These are phyloP conservation scores for Zaprionus inermis DNA, from an alignment of 1,140 invertebrate species.

Conservation along the genomic window DNA sequence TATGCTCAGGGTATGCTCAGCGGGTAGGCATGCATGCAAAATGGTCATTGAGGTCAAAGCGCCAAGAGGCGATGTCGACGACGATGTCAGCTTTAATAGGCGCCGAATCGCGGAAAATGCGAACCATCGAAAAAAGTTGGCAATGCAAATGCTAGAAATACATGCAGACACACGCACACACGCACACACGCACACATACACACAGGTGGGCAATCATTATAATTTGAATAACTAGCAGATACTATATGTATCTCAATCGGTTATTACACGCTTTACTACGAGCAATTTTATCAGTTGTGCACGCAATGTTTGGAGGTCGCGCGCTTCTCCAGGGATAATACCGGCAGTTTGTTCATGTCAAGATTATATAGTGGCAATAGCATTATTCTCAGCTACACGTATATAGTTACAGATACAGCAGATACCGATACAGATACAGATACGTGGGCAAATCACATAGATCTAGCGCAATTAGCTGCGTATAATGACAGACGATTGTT, in stretches of 20 bases:
- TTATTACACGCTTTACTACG: background rate
- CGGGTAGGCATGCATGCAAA: conserved; percentile 28
- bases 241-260: background rate
- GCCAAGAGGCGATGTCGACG: conserved; percentile 32
- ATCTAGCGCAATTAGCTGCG: background rate
- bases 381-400: background rate
- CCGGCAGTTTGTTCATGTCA: background rate
- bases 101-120: conserved; percentile 10
- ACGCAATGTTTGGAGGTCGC: conserved; percentile 26
- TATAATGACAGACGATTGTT: conserved; percentile 6
- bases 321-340: conserved; percentile 8
- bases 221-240: conserved; percentile 10
- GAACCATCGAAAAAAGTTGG: conserved; percentile 33
- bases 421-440: background rate
- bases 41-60: conserved; percentile 44
- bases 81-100: conserved; percentile 30
- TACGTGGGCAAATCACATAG: background rate
- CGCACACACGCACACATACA: background rate
- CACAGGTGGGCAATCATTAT: conserved; percentile 11
- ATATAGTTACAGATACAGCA: background rate
- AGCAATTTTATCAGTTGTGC: background rate
- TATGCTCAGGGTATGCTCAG: conserved; percentile 23
- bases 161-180: background rate
- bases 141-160: conserved; percentile 16
- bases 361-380: background rate